These are phyloP conservation scores for Sylvilagus floridanus DNA, from an alignment of 2,797 vertebrate species.

Conservation along the genomic window DNA sequence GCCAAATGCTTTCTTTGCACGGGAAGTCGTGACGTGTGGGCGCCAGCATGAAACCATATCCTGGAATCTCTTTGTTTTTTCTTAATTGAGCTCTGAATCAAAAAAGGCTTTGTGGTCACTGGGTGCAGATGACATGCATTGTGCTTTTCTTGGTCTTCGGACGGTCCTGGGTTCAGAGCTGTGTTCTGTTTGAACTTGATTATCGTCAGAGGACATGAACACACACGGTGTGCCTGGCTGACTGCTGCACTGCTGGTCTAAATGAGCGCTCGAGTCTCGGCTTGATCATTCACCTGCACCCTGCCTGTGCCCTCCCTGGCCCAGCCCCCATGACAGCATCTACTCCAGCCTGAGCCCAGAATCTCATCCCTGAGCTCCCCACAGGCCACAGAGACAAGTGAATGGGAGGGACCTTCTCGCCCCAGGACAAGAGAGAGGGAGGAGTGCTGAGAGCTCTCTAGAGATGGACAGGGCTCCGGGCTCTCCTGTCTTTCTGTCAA, in stretches of 20 bases:
- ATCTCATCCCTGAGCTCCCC: background rate
- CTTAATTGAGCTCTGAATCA: slow-evolving; percentile 66
- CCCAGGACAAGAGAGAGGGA: background rate
- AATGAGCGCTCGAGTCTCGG: background rate
- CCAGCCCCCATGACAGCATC: background rate
- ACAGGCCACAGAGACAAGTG: rapidly evolving
- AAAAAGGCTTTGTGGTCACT: slow-evolving; percentile 26
- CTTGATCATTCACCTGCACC: background rate
- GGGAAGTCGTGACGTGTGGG: slow-evolving; percentile 60
- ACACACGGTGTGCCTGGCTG: rapidly evolving
- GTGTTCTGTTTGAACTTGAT: background rate
- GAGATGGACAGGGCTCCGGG: background rate
- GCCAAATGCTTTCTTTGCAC: slow-evolving; percentile 55
- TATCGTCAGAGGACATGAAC: background rate
- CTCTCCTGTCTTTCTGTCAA: background rate
- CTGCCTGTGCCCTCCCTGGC: background rate
- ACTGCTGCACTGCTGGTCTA: background rate
- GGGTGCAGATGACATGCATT: background rate
- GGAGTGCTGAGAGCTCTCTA: background rate
- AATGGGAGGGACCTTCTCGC: background rate
- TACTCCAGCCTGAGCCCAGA: background rate
- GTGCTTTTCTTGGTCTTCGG: background rate
- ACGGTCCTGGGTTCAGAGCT: background rate
- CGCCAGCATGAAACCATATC: slow-evolving; percentile 63
- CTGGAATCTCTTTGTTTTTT: slow-evolving; percentile 50